Evolutionary conservation across 2,797 vertebrate species (phyloP).

Genomic region (Morelia viridis): DNA sequence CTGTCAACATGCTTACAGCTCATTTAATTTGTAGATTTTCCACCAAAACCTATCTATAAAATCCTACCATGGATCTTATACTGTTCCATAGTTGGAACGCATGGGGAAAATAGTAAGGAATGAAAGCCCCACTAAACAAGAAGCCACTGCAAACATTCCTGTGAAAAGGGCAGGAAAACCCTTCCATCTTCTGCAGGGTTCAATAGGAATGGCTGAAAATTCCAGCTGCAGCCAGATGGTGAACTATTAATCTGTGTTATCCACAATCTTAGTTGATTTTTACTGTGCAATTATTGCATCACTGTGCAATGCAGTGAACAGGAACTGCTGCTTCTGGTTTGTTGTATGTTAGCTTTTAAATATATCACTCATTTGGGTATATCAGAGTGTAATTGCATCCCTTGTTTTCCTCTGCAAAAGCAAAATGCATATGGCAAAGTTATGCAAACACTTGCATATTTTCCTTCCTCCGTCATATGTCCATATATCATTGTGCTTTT

Average conservation of each 20-base stretch:
- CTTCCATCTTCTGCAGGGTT: background rate
- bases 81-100: background rate
- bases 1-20: background rate
- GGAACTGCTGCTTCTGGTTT: background rate
- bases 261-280: background rate
- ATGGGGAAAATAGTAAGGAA: background rate
- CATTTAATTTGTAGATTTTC: background rate
- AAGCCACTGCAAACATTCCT: background rate
- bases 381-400: background rate
- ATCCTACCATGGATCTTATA: background rate
- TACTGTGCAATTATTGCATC: background rate
- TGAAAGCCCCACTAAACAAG: background rate
- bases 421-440: constrained; percentile 25
- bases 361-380: constrained; percentile 8
- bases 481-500: background rate
- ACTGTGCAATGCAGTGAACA: background rate
- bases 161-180: background rate
- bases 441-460: constrained; percentile 15
- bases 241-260: background rate
- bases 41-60: background rate
- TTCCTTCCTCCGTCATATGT: constrained; percentile 15
- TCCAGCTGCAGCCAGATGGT: background rate
- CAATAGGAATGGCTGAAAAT: background rate
- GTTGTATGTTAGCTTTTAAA: constrained; percentile 12
- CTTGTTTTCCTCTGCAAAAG: background rate